A percentile compares a stretch with the other conserved stretches of the same genome.
phyloP scores from a whole-genome alignment of 2,797 vertebrate species.

The Phylloscopus collybita region DNA sequence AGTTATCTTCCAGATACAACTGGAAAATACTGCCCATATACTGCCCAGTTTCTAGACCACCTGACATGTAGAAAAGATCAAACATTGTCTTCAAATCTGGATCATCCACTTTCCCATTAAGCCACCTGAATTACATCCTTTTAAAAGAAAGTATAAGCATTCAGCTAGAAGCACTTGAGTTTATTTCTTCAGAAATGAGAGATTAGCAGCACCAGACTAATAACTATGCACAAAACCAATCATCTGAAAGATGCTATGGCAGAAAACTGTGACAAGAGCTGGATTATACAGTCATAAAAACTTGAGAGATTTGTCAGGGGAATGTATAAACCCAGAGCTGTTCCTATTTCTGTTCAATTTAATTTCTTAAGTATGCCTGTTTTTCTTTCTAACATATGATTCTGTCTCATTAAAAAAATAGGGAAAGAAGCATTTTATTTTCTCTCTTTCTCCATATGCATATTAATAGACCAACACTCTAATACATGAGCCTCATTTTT shows the following conservation, averaged over 20 bases:
- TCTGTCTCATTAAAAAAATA: conserved; percentile 59
- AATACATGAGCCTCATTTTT: background rate
- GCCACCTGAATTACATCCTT: background rate
- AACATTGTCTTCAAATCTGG: background rate
- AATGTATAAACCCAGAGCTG: conserved; percentile 27
- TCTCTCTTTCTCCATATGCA: background rate
- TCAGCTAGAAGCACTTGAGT: background rate
- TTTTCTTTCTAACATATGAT: conserved; percentile 54
- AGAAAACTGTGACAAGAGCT: conserved; percentile 47
- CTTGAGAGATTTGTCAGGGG: conserved; percentile 32
- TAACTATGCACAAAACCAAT: conserved; percentile 58
- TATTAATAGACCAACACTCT: background rate
- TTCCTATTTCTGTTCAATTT: conserved; percentile 60
- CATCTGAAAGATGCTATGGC: conserved; percentile 36
- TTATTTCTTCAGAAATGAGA: conserved; percentile 56
- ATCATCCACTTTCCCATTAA: background rate
- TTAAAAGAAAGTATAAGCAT: background rate
- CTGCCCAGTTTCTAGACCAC: background rate
- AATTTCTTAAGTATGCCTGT: conserved; percentile 52
- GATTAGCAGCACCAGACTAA: conserved; percentile 54
- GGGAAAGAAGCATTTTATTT: conserved; percentile 35
- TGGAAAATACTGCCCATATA: background rate
- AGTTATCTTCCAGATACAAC: background rate
- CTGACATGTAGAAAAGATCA: background rate
- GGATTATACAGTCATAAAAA: conserved; percentile 56